Percentiles rank a stretch among this genome's conserved stretches.
Conservation (phyloP, 2,888 invertebrate species). For the Gibbula magus region DNA sequence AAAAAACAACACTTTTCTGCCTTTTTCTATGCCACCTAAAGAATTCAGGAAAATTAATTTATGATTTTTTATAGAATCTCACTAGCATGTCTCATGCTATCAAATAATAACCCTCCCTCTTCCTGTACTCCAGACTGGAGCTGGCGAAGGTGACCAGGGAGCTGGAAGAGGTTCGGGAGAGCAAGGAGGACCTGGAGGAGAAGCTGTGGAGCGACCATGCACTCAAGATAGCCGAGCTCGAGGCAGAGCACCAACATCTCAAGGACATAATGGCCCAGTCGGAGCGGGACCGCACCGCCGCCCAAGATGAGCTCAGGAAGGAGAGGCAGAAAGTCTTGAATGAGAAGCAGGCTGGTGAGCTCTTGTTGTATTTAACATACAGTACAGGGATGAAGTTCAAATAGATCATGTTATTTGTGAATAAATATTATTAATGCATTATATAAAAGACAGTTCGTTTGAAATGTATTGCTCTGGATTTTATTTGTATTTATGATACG, state of each 20-base stretch:
- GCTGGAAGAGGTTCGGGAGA: background rate
- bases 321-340: background rate
- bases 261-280: constrained; percentile 46
- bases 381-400: too few relatives aligned
- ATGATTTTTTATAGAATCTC: too few relatives aligned
- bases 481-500: too few relatives aligned
- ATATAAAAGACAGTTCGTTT: too few relatives aligned
- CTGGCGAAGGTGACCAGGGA: constrained; percentile 13
- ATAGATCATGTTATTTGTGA: too few relatives aligned
- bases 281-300: constrained; percentile 38
- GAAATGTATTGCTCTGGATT: too few relatives aligned
- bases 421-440: too few relatives aligned
- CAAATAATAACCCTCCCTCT: background rate
- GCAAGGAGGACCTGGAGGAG: constrained; percentile 20
- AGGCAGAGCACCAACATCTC: constrained; percentile 29
- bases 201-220: constrained; percentile 3
- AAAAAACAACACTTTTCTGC: too few relatives aligned
- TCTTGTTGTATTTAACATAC: too few relatives aligned
- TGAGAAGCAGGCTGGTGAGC: background rate
- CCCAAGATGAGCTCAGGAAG: constrained; percentile 31
- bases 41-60: too few relatives aligned
- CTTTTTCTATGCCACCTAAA: too few relatives aligned
- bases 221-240: constrained; percentile 21
- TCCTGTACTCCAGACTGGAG: constrained; percentile 18
- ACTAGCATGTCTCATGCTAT: too few relatives aligned